Percentiles rank a stretch among this genome's conserved stretches.
phyloP scores from a whole-genome alignment of 2,888 invertebrate species.

The Thymelicus acteon region DNA sequence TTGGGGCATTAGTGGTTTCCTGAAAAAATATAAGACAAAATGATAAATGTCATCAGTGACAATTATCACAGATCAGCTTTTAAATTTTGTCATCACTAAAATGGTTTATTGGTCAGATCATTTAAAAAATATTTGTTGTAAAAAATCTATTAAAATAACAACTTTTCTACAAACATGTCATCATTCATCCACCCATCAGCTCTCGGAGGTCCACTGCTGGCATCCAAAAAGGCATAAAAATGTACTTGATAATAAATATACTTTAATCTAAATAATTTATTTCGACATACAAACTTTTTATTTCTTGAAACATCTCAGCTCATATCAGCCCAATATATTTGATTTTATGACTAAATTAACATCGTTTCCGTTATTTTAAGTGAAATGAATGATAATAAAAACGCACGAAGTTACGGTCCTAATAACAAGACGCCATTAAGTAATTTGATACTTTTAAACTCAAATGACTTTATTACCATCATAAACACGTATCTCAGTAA shows the following conservation, averaged over 20 bases:
- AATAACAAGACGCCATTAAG: not conserved
- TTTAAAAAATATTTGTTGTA: no score
- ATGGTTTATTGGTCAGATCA: no score
- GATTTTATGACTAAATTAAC: conserved; percentile 1
- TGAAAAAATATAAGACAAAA: no score
- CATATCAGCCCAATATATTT: conserved; percentile 3
- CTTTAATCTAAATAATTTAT: not conserved
- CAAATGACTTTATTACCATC: conserved; percentile 19
- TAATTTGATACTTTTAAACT: conserved; percentile 9
- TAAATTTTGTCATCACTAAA: no score
- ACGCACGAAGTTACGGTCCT: not conserved
- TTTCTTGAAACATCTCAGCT: not conserved
- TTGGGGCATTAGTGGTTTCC: no score
- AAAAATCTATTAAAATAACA: no score
- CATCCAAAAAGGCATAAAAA: no score
- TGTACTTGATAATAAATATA: not conserved
- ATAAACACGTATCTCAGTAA: conserved; percentile 25
- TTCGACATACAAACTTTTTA: not conserved
- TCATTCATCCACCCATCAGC: no score
- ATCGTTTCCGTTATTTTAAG: conserved; percentile 4
- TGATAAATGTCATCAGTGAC: no score
- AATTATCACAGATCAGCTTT: no score
- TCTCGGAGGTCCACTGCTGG: no score
- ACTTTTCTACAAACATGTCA: no score
- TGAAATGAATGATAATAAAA: conserved; percentile 3